Percentiles rank a stretch among this genome's conserved stretches.
Conservation (phyloP, 2,888 invertebrate genomes). For the Venustoraphidia nigricollis region DNA sequence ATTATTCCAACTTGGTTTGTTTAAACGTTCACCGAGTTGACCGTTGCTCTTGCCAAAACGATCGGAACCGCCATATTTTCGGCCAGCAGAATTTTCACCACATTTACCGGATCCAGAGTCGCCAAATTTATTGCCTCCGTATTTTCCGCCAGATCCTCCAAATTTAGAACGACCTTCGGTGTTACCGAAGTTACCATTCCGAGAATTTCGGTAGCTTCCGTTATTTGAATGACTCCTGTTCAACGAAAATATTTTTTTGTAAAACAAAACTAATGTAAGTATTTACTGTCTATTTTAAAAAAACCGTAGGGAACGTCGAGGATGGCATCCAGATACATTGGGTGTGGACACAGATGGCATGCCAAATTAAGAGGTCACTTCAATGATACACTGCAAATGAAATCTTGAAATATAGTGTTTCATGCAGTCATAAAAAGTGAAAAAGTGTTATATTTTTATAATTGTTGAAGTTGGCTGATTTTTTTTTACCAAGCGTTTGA, state of each 20-base stretch:
- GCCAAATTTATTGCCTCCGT: not conserved
- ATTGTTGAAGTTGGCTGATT: too few species aligned
- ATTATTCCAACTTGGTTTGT: conserved; percentile 71
- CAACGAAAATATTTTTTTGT: not conserved
- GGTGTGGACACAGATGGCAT: conserved; percentile 71
- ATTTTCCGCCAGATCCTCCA: not conserved
- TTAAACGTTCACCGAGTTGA: conserved; percentile 24
- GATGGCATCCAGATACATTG: conserved; percentile 57
- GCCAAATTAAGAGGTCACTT: conserved; percentile 53
- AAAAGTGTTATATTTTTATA: too few species aligned
- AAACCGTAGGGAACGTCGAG: conserved; percentile 32
- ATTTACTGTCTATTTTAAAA: too few species aligned
- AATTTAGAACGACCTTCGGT: not conserved
- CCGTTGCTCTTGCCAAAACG: not conserved
- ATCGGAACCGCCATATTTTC: not conserved
- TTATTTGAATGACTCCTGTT: not conserved
- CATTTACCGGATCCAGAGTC: not conserved
- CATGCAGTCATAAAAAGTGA: too few species aligned
- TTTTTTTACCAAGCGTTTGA: too few species aligned
- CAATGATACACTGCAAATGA: too few species aligned
- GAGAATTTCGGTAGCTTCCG: not conserved
- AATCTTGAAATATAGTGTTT: too few species aligned
- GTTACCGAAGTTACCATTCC: not conserved
- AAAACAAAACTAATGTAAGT: too few species aligned
- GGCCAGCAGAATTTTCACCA: not conserved